Evolutionary conservation across 1,140 invertebrate species (phyloP).

Genomic region (Leptestheria dahalacensis): DNA sequence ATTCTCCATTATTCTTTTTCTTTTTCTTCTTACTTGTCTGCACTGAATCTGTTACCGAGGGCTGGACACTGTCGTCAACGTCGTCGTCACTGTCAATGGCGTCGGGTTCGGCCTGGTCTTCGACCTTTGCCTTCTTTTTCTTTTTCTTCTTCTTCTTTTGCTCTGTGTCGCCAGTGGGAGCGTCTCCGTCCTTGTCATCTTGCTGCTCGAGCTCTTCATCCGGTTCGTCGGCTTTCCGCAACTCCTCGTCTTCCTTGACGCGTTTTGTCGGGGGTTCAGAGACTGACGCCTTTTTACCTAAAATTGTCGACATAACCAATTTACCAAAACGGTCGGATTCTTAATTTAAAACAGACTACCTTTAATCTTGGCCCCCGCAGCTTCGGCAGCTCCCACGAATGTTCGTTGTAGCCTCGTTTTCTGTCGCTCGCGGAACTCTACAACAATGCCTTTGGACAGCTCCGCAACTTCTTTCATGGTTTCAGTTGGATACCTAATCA

Average conservation of each 20-base stretch:
- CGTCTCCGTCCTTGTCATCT: too few relatives aligned
- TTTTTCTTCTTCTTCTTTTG: conserved; percentile 1
- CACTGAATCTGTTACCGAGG: too few relatives aligned
- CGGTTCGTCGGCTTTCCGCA: too few relatives aligned
- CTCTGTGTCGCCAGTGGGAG: neutral
- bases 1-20: neutral
- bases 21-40: neutral
- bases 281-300: neutral
- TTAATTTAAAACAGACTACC: neutral
- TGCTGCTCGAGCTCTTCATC: too few relatives aligned
- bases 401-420: conserved; percentile 52
- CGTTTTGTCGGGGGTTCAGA: neutral
- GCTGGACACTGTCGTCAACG: neutral
- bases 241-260: too few relatives aligned
- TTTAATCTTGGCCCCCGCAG: conserved; percentile 52
- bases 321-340: neutral
- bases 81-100: too few relatives aligned
- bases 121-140: too few relatives aligned
- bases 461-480: conserved; percentile 61
- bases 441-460: conserved; percentile 50
- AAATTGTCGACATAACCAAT: neutral
- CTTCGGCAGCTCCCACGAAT: conserved; percentile 60
- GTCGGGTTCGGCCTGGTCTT: too few relatives aligned
- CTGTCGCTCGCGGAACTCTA: conserved; percentile 46
- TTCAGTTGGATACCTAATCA: conserved; percentile 50